Evolutionary conservation across 2,113 vertebrate genomes (phyloP).

Genomic region (Pluvialis apricaria): DNA sequence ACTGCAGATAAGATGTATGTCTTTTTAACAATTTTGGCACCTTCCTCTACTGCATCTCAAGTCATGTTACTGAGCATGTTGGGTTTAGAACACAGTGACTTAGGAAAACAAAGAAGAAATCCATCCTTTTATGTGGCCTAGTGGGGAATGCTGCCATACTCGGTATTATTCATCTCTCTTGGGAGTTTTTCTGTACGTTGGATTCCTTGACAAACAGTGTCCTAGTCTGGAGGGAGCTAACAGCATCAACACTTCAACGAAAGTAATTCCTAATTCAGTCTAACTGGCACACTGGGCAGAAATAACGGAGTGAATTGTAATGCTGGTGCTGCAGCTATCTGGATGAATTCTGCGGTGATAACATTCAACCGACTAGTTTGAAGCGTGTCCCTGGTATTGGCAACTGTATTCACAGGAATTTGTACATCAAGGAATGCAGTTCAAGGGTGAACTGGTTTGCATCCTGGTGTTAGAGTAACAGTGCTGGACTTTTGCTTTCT

Average conservation of each 20-base stretch:
- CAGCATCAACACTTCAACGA: neutral
- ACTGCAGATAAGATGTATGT: neutral
- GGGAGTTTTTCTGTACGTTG: neutral
- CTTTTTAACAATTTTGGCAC: neutral
- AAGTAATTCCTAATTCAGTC: neutral
- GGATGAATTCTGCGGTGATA: neutral
- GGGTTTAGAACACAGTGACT: neutral
- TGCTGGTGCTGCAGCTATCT: neutral
- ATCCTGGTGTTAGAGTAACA: neutral
- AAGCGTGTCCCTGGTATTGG: neutral
- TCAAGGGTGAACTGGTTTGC: neutral
- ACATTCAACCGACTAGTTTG: neutral
- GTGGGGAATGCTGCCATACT: neutral
- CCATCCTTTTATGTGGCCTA: neutral
- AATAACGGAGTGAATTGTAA: neutral
- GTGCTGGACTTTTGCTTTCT: neutral
- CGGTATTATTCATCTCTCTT: neutral
- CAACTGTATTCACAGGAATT: neutral
- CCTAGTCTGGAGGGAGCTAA: neutral
- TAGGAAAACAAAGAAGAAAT: neutral
- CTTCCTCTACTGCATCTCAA: neutral
- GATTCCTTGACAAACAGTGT: neutral
- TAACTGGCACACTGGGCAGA: neutral
- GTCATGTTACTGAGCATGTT: neutral
- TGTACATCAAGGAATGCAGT: neutral